phyloP scores from a whole-genome alignment of 2,113 vertebrate species.

The Anolis sagrei region DNA sequence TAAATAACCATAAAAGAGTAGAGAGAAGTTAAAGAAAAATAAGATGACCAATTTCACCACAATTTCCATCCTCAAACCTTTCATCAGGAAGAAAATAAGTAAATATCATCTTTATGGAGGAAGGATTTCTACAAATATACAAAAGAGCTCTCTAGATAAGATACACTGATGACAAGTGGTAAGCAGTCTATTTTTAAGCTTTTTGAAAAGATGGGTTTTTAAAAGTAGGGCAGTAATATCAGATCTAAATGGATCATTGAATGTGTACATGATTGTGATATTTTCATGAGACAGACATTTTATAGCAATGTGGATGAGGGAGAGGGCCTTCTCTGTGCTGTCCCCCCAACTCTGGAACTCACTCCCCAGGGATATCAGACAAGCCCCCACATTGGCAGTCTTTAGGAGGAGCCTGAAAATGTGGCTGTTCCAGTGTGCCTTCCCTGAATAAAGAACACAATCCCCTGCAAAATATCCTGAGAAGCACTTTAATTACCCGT shows the following conservation, averaged over 20 bases:
- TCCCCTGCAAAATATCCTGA: too few relatives aligned
- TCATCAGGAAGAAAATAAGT: not conserved
- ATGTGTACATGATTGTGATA: not conserved
- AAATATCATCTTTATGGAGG: slow-evolving; percentile 9
- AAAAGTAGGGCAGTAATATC: not conserved
- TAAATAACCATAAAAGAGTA: not conserved
- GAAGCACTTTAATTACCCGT: too few relatives aligned
- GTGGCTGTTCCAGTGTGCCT: too few relatives aligned
- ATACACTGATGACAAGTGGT: not conserved
- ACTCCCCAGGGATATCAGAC: too few relatives aligned
- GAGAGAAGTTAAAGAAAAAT: not conserved
- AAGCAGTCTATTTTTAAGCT: not conserved
- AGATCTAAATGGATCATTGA: not conserved
- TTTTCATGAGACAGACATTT: not conserved
- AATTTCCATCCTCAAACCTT: not conserved
- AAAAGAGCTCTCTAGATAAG: not conserved
- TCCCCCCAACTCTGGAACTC: too few relatives aligned
- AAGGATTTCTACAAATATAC: not conserved
- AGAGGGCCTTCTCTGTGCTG: too few relatives aligned
- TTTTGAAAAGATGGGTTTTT: not conserved
- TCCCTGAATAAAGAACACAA: too few relatives aligned
- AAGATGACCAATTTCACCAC: not conserved
- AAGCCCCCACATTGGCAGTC: too few relatives aligned
- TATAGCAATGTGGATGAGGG: too few relatives aligned
- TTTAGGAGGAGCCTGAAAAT: too few relatives aligned